Evolutionary conservation across 2,113 vertebrate genomes (phyloP), one percentile per base, ranked within the genome.

Genomic region (Dicerorhinus sumatrensis): DNA sequence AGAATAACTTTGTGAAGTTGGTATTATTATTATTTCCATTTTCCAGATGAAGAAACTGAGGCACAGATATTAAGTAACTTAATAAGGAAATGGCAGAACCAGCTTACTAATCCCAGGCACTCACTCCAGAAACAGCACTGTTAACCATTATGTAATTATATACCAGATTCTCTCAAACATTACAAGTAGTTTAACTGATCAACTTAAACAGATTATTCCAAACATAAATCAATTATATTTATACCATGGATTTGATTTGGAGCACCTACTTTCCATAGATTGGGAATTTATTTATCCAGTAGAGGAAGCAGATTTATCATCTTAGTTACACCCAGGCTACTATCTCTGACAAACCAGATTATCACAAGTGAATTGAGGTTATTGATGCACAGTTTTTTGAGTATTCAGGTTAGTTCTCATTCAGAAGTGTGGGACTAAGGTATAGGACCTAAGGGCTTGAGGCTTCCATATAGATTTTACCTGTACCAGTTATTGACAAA

Each of bases 11-110:
- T n/a, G 48, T 51, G 60, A 72, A 73, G 29, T 94, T 77, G 69
- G 7, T 72, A 63, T 54, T 91, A 75, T 46, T 76, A 60, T 69
- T 91, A 63, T 70, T 92, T 77, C 42, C 33, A n/a, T 51, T 82
- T 94, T 86, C 36, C 16, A 77, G 31, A 60, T 87, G 54, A 63
- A 60, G 54, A 97, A 93, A 84, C 46, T 63, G 20, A 87, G n/a
- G 14, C n/a, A 69, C 63, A 77, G 60, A 39, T 89, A 33, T 46
- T 84, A 62, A 63, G 25, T 91, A 95, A 79, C 21, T 91, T 48
- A 3, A 14, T 91, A 56, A 91, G 13, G 33, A 94, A 85, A 27
- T 42, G 16, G 6, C 29, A 95, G 27, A 73, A 54, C 46, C 25
- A 31, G n/a, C 1, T 91, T 69, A 69, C 48, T 73, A 42, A 90